Evolutionary conservation across 2,888 invertebrate genomes (phyloP), one percentile per base, ranked within the genome.

Genomic region (Drosophila picticornis): DNA sequence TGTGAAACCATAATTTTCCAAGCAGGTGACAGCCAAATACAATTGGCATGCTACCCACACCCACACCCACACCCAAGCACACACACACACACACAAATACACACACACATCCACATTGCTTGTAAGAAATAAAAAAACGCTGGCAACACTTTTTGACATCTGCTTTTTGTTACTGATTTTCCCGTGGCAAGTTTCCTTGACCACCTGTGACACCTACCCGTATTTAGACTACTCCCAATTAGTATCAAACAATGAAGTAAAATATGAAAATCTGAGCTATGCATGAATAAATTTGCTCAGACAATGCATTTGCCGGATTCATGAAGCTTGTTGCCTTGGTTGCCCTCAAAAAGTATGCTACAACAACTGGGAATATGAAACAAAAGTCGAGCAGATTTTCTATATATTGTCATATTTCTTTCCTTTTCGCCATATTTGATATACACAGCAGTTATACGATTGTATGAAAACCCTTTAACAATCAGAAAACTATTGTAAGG

Each of bases 1-100:
- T 81, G 88, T 64, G 88, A 85, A 85, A 85, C 84, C 84, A 85
- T 85, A 85, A 87, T 85, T 85, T 87, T 73, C 60, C 53, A 81
- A 74, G 73, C 80, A 71, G 74, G 43, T 66, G 43, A 10, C 63
- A 68, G 58, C 11, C 61, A 43, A 78, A 63, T 58, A 74, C 63
- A 57, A 70, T 52, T 51, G 57, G 48, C 40, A 56, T 27, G 29
- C 55, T 55, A 61, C 57, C 53, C 60, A 59, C 48, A 48, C 32
- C 48, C 43, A 34, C 46, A 22, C 58, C 19, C 55, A 13, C 32
- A n/a, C 56, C 25, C 50, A 16, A 22, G 10, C 27, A 32, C 32
- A 31, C 11, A 27, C 13, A 25, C 38, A 22, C 13, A 25, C 52
- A 19, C 25, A 38, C 13, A 25, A 48, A 19, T n/a, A 38, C 50